These are phyloP conservation scores for Mizuhopecten yessoensis DNA, from an alignment of 1,140 invertebrate genomes.

Conservation along the genomic window DNA sequence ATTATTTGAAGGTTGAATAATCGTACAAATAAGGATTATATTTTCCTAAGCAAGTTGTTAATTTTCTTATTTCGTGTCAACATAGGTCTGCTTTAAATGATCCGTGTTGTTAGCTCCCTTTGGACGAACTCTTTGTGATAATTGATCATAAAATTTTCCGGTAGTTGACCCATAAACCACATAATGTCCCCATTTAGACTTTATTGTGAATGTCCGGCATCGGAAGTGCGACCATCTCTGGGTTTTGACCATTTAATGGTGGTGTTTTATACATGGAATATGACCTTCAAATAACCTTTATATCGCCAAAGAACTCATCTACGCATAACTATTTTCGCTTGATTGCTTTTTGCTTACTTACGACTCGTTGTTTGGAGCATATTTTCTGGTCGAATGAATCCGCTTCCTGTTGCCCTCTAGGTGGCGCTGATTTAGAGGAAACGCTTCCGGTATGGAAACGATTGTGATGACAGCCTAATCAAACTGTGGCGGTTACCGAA, in stretches of 20 bases:
- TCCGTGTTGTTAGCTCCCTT: neutral
- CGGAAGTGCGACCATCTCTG: neutral
- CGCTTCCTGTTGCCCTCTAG: neutral
- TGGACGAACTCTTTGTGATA: neutral
- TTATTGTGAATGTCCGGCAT: neutral
- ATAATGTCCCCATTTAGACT: slow-evolving; percentile 5
- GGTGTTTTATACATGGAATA: neutral
- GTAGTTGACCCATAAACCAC: neutral
- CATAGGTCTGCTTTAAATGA: too few relatives aligned
- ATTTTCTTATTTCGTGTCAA: neutral
- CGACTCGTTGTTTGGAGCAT: neutral
- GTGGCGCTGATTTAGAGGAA: slow-evolving; percentile 36
- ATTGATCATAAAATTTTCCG: slow-evolving; percentile 19
- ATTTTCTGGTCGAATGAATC: slow-evolving; percentile 23
- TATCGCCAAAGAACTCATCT: neutral
- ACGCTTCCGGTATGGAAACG: neutral
- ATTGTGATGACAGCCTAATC: neutral
- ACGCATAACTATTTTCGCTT: neutral
- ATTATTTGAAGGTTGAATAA: too few relatives aligned
- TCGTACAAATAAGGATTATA: too few relatives aligned
- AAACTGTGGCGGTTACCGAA: neutral
- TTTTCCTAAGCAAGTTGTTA: neutral
- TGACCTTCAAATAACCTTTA: neutral
- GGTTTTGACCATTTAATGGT: neutral
- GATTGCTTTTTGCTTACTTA: neutral